phyloP scores from a whole-genome alignment of 2,888 invertebrate genomes.

The Megalurothrips usitatus region DNA sequence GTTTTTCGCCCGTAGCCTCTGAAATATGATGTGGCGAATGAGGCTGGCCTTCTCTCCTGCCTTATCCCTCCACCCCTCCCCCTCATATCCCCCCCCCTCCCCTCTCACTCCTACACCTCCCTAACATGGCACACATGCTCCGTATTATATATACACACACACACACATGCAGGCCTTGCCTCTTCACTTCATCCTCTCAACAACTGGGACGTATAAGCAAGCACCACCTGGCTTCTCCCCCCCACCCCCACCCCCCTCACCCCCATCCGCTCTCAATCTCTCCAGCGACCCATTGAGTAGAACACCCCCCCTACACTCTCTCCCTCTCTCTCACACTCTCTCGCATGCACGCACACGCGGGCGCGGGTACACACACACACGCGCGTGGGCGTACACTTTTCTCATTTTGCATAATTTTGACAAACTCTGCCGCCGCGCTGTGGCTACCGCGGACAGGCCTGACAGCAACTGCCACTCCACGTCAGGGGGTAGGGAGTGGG shows the following conservation, averaged over 20 bases:
- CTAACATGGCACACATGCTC: background rate
- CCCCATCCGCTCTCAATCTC: background rate
- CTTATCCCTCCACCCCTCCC: background rate
- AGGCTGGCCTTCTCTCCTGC: background rate
- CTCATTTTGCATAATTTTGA: too few relatives aligned
- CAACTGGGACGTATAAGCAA: background rate
- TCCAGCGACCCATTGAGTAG: constrained; percentile 14
- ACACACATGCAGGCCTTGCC: background rate
- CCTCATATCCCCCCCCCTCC: background rate
- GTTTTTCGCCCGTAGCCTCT: constrained; percentile 23
- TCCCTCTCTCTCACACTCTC: background rate
- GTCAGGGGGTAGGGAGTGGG: background rate
- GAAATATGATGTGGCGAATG: constrained; percentile 23
- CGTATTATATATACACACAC: background rate
- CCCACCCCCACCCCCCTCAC: background rate
- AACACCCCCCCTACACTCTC: background rate
- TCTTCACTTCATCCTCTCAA: background rate
- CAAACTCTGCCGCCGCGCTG: background rate
- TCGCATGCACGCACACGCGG: too few relatives aligned
- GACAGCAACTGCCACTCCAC: background rate
- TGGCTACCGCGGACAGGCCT: background rate
- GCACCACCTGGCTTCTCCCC: background rate
- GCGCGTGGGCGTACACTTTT: too few relatives aligned
- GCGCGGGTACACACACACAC: too few relatives aligned
- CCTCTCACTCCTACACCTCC: background rate